Conservation (phyloP, 2,888 invertebrate species). For the Eilema caniola region DNA sequence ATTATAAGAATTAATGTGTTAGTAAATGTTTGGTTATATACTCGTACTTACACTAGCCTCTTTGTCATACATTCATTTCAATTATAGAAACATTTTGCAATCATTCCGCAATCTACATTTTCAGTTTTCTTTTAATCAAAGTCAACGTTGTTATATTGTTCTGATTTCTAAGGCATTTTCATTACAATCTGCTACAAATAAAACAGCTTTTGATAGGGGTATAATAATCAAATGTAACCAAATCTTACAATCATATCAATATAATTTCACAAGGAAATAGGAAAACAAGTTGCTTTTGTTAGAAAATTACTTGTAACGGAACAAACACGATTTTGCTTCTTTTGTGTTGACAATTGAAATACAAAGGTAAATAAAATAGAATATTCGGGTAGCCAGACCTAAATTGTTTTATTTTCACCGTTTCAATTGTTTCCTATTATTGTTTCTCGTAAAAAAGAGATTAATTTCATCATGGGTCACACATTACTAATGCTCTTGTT, state of each 20-base stretch:
- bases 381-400: background rate
- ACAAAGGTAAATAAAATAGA: background rate
- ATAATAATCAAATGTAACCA: background rate
- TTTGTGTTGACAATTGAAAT: background rate
- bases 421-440: background rate
- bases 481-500: background rate
- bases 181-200: background rate
- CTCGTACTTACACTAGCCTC: background rate
- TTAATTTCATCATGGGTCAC: background rate
- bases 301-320: conserved; percentile 4
- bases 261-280: conserved; percentile 3
- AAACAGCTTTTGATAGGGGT: background rate
- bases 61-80: background rate
- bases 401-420: background rate
- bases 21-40: too few relatives aligned
- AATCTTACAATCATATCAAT: conserved; percentile 1
- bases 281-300: conserved; percentile 2
- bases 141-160: background rate
- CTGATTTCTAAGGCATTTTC: background rate
- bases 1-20: too few relatives aligned
- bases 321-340: background rate
- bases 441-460: background rate
- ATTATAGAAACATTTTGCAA: background rate
- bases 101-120: background rate
- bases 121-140: background rate